A percentile compares a stretch with the other conserved stretches of the same genome.
phyloP scores from a whole-genome alignment of 2,888 invertebrate species.

The Buathra laborator region DNA sequence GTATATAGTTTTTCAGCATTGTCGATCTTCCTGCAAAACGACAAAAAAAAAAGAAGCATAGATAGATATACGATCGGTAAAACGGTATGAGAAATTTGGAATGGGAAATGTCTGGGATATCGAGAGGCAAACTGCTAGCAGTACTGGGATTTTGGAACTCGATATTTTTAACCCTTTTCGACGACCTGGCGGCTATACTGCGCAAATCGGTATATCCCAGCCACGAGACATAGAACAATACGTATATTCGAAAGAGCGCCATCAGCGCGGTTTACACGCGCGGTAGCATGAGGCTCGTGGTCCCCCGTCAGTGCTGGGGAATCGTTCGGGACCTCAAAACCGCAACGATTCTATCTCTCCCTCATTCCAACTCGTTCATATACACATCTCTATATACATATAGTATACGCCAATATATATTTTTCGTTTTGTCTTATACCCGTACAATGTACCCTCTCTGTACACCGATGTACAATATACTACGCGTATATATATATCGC shows the following conservation, averaged over 20 bases:
- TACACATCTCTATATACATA: not conserved
- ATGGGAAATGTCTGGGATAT: not conserved
- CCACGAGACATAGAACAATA: conserved; percentile 15
- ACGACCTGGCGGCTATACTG: conserved; percentile 11
- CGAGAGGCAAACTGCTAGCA: not conserved
- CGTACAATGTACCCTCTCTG: conserved; percentile 21
- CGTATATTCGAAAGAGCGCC: conserved; percentile 33
- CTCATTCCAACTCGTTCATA: conserved; percentile 1
- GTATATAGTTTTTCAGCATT: not conserved
- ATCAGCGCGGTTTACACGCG: conserved; percentile 53
- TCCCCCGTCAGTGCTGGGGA: conserved; percentile 28
- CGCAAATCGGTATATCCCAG: conserved; percentile 42
- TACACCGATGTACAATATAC: conserved; percentile 14
- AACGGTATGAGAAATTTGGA: not conserved
- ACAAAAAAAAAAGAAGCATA: not conserved
- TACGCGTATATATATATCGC: not conserved
- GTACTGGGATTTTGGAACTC: conserved; percentile 14
- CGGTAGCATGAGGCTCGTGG: conserved; percentile 59
- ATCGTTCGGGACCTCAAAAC: conserved; percentile 63
- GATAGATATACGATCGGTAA: conserved; percentile 4
- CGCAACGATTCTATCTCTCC: conserved; percentile 60
- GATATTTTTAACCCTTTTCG: conserved; percentile 26
- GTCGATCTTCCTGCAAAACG: not conserved
- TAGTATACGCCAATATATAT: conserved; percentile 22
- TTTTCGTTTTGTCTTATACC: conserved; percentile 47